Conservation (phyloP, 2,797 vertebrate genomes). For the Gobionotothen gibberifrons region DNA sequence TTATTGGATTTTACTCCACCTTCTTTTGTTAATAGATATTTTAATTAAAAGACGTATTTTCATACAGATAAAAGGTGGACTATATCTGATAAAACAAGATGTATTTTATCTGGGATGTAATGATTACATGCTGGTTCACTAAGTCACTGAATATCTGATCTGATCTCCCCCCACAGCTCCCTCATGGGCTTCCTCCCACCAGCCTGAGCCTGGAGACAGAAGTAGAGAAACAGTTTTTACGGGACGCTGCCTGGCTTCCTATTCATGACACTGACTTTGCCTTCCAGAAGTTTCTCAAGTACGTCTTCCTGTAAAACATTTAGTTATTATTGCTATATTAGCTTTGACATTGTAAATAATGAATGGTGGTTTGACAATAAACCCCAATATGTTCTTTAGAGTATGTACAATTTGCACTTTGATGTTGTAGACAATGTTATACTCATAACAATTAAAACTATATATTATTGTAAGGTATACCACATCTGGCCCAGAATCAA, state of each 20-base stretch:
- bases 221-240: conserved; percentile 88
- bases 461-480: too few species aligned
- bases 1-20: too few species aligned
- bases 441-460: background rate
- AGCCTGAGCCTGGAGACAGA: conserved; percentile 87
- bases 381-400: background rate
- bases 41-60: too few species aligned
- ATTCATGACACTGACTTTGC: conserved; percentile 88
- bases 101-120: background rate
- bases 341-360: background rate
- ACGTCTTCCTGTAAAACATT: conserved; percentile 26
- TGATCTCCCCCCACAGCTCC: conserved; percentile 80
- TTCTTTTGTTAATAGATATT: too few species aligned
- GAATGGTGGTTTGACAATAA: background rate
- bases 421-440: background rate
- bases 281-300: conserved; percentile 89
- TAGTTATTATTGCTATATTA: background rate
- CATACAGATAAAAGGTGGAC: too few species aligned
- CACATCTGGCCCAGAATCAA: too few species aligned
- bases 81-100: too few species aligned
- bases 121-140: background rate
- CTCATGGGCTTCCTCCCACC: conserved; percentile 90
- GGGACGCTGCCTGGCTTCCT: conserved; percentile 89
- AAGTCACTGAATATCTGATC: conserved; percentile 12
- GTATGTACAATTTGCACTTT: background rate